Evolutionary conservation across 2,797 vertebrate genomes (phyloP).

Genomic region (Pangasius mekongensis): DNA sequence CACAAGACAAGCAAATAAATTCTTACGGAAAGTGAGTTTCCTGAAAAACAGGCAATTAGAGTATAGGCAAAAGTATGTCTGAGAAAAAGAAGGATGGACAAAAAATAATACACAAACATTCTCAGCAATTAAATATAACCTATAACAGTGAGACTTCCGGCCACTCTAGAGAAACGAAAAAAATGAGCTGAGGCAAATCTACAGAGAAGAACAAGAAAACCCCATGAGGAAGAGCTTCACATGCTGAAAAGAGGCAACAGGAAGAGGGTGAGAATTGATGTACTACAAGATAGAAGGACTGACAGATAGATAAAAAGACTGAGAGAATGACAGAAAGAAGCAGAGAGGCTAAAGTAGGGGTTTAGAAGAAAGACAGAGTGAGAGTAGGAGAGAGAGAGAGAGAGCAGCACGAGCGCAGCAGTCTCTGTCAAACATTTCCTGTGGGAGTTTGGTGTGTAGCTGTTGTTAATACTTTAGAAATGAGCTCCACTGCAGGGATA

Average conservation of each 20-base stretch:
- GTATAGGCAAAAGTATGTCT: neutral
- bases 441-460: neutral
- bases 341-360: neutral
- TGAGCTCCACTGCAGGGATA: neutral
- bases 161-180: neutral
- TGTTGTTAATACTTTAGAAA: conserved; percentile 4
- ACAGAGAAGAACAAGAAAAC: neutral
- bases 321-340: neutral
- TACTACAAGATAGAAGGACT: neutral
- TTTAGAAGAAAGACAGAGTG: neutral
- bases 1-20: conserved; percentile 27
- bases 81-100: neutral
- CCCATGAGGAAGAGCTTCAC: neutral
- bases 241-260: neutral
- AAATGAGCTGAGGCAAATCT: neutral
- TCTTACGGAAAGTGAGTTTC: neutral
- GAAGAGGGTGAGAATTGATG: neutral
- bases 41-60: neutral
- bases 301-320: neutral
- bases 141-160: neutral
- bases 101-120: neutral
- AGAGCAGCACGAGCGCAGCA: neutral
- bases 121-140: neutral
- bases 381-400: neutral
- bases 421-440: conserved; percentile 17